These are phyloP conservation scores for Carcinoscorpius rotundicauda DNA, from an alignment of 1,140 invertebrate species.

Conservation along the genomic window DNA sequence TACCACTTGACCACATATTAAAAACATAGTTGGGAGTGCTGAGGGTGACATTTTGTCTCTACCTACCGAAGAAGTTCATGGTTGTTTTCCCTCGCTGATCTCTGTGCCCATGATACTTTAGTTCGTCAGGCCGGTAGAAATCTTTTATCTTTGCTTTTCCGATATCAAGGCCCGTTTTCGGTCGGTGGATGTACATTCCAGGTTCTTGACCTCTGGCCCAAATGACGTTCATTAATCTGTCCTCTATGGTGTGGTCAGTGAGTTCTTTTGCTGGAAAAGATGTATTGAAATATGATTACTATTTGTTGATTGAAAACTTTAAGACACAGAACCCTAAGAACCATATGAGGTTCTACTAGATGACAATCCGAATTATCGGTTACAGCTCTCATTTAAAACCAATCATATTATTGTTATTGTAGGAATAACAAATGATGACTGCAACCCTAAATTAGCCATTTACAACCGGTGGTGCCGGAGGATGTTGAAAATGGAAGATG, in stretches of 20 bases:
- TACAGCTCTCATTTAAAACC: no score
- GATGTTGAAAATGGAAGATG: no score
- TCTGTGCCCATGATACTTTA: conserved; percentile 87
- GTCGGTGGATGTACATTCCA: conserved; percentile 55
- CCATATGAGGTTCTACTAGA: no score
- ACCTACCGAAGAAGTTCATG: conserved; percentile 75
- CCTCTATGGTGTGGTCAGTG: conserved; percentile 68
- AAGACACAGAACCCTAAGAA: no score
- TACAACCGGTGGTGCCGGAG: no score
- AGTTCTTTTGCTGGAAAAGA: conserved; percentile 45
- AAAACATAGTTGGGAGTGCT: no score
- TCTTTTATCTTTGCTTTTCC: conserved; percentile 48
- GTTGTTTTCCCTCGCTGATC: conserved; percentile 58
- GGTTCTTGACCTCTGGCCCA: conserved; percentile 80
- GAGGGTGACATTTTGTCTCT: conserved; percentile 7
- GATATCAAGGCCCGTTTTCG: conserved; percentile 53
- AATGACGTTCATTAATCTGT: conserved; percentile 78
- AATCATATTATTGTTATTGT: no score
- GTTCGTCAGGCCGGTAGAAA: conserved; percentile 76
- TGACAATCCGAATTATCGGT: no score
- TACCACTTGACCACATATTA: conserved; percentile 15
- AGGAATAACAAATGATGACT: no score
- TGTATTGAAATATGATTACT: no score
- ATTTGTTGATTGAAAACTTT: no score
- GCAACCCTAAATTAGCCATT: no score